Base-by-base conservation (phyloP, 2,888 invertebrate genomes). In the Chloromyia formosa region DNA sequence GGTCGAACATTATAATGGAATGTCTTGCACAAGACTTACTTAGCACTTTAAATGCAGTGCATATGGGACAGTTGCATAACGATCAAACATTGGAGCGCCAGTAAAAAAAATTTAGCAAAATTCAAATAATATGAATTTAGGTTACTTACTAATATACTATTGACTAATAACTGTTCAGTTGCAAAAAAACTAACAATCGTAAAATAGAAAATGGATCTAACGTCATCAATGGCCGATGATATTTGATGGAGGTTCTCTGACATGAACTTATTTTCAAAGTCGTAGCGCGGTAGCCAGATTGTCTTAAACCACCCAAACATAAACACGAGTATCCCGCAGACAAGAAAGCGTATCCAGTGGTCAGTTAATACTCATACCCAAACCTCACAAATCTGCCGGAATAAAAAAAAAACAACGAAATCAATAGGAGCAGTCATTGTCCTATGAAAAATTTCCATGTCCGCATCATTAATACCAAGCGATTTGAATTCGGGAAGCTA, bases 401-500 rank as follows among this genome's bases (percentile, higher is more conserved):
- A 7, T 4, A 35, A 35, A 35, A 35, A 35, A 35, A 12, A 20
- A n/a, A n/a, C 54, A 27, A 14, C 16, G 42, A 71, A 56, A 40
- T 56, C 56, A 71, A 71, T 71, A 56, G 7, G 58, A 71, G 58
- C 71, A 71, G 69, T 69, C 69, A 69, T 71, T 71, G 71, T 71
- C 71, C 71, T 56, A 71, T 14, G 42, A 71, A 40, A 56, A 18
- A 71, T 71, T 27, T 40, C 56, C 16, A 49, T 45, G 49, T 49
- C 22, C 22, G 66, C 20, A 66, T 66, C 66, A 66, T 66, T 71
- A 71, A 71, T 71, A 56, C 35, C 7, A 71, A 54, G 58, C 18
- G 7, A 35, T 10, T 69, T 35, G 27, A 35, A 35, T 35, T 35
- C 27, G 27, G 27, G 27, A 35, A 35, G 27, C 27, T 35, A 35